These are phyloP conservation scores for Trisateles emortualis DNA, from an alignment of 2,888 invertebrate species.

Conservation along the genomic window DNA sequence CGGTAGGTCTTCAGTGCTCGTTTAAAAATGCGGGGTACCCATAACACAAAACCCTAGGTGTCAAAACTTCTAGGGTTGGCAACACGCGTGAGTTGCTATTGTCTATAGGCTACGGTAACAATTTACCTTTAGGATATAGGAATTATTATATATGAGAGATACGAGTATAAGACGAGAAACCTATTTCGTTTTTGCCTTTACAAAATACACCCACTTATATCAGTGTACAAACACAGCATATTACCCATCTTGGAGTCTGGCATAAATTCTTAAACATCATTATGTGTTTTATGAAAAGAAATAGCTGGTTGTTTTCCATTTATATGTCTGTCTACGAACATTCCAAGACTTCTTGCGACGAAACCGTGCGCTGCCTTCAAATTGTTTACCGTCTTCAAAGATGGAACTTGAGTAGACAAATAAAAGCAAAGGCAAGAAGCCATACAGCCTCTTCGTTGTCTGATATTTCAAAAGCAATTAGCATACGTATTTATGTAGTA, in stretches of 20 bases:
- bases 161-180: too few relatives aligned
- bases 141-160: too few relatives aligned
- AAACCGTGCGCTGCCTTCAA: constrained; percentile 32
- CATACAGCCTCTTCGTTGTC: constrained; percentile 41
- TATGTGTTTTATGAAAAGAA: constrained; percentile 40
- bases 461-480: constrained; percentile 65
- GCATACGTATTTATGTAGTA: constrained; percentile 51
- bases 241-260: constrained; percentile 1
- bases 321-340: constrained; percentile 29
- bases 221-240: too few relatives aligned
- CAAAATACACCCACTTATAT: too few relatives aligned
- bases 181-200: neutral
- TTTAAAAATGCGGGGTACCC: too few relatives aligned
- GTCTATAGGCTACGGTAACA: too few relatives aligned
- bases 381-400: constrained; percentile 39
- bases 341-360: constrained; percentile 25
- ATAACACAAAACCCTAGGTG: too few relatives aligned
- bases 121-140: too few relatives aligned
- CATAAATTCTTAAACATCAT: constrained; percentile 31
- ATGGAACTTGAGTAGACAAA: constrained; percentile 31
- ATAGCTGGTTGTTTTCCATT: constrained; percentile 23
- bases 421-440: constrained; percentile 27
- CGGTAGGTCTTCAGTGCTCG: too few relatives aligned
- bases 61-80: too few relatives aligned
- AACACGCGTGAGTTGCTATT: too few relatives aligned